Percentiles rank a stretch among this genome's conserved stretches.
Evolutionary conservation across 2,888 invertebrate species (phyloP).

Genomic region (Drosophila mayaguana): DNA sequence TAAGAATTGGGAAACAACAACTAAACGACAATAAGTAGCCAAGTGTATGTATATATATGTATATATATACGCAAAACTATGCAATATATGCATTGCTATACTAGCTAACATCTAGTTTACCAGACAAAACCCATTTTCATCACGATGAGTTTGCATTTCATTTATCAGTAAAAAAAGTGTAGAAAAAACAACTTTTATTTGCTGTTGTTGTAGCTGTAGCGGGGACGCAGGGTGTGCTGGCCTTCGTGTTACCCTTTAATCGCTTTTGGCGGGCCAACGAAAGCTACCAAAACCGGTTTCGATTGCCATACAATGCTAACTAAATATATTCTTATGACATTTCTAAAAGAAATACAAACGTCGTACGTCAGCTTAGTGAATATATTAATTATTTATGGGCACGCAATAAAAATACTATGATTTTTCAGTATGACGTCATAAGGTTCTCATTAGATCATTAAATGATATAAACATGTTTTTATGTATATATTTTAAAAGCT

Average conservation of each 20-base stretch:
- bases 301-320: not conserved
- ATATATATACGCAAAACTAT: not conserved
- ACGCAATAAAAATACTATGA: not conserved
- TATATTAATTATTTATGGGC: not conserved
- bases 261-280: slow-evolving; percentile 43
- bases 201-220: not conserved
- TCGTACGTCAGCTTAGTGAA: not conserved
- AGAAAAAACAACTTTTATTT: not conserved
- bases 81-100: not conserved
- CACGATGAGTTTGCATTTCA: slow-evolving; percentile 45
- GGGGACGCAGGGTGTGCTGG: slow-evolving; percentile 22
- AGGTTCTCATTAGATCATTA: not conserved
- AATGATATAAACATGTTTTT: not conserved
- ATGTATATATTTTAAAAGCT: not conserved
- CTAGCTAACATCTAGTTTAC: slow-evolving; percentile 4
- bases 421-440: slow-evolving; percentile 21
- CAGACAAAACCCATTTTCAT: slow-evolving; percentile 25
- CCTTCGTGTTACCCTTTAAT: not conserved
- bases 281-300: slow-evolving; percentile 36
- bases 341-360: not conserved
- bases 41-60: not conserved
- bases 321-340: not conserved
- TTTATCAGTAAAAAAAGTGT: slow-evolving; percentile 35
- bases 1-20: slow-evolving; percentile 17
- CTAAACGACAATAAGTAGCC: slow-evolving; percentile 2